Evolutionary conservation across 2,113 vertebrate genomes (phyloP), one percentile per base, ranked within the genome.

Genomic region (Xiphophorus maculatus): DNA sequence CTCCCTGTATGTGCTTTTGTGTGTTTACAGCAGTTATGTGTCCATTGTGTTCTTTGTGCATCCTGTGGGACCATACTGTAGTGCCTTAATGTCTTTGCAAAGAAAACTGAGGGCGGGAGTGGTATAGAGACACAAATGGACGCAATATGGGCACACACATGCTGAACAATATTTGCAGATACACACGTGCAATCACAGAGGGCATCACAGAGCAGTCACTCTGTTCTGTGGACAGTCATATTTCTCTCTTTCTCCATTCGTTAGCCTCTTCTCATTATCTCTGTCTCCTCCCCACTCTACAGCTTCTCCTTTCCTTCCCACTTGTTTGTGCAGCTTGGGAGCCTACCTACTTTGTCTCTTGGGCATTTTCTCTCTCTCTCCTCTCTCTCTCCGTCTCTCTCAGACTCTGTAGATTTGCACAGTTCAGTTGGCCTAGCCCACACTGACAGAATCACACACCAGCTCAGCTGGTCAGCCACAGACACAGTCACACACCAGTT

Each of bases 241-340:
- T 40, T 79, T 63, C 74, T 78, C 83, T 73, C 54, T 71, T 73
- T 74, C 70, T 84, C 79, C 70, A 3, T 58, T 85, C 74, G 84
- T 88, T 88, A 82, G 87, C 87, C 81, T 87, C 76, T 76, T 79
- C 85, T 87, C 66, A 73, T 91, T 92, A 89, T 84, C n/a, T 58
- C 84, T 66, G 37, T 85, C 79, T 83, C 85, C 81, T 81, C 86
- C 81, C 69, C 71, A 32, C 63, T 58, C 60, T 15, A n/a, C 63
- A 60, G 40, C 64, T 77, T 61, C 77, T 71, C 33, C 33, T 60
- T 58, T 84, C 78, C 79, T 82, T 82, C 86, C 76, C 77, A 67
- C 87, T 90, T 91, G 87, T 92, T 90, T 93, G 88, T 88, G 87
- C 86, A 87, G 88, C 88, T 89, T 83, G 83, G 83, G 84, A 92